Evolutionary conservation across 2,888 invertebrate genomes (phyloP), one percentile per base, ranked within the genome.

Genomic region (Dryomyza anilis): DNA sequence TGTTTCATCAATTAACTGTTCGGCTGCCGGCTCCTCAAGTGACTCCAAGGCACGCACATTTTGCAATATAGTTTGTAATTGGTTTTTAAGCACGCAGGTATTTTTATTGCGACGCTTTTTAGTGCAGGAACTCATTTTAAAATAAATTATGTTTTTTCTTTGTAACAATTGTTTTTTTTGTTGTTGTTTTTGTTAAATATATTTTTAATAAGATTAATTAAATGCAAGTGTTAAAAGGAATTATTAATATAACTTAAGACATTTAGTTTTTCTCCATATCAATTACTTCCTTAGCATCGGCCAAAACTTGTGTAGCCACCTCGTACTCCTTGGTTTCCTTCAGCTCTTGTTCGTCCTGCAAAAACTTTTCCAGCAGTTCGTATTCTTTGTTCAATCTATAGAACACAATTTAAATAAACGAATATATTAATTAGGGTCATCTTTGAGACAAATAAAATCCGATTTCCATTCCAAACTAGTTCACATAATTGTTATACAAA

Each of bases 301-400:
- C 87, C 3, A 95, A 80, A 14, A 89, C 85, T 80, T 87, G 86
- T 67, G 87, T 76, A 0, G 95, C 95, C 8, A 88, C 84, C 29
- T 82, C 78, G 75, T 91, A 95, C 66, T 91, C 91, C 75, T 89
- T 90, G 19, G 86, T 82, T 69, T 90, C 90, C 76, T 89, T 88
- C n/a, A 95, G 86, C 76, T 95, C 94, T 77, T 86, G 85, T 79
- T 95, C 95, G 2, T 87, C 87, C 65, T 90, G 88, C 65, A 95
- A 78, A 60, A 90, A 88, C 55, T 86, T 87, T 77, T 91, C 89
- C 53, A 96, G 86, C 68, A 95, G 92, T 45, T 89, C 88, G 74
- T 85, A 89, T 45, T 95, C 95, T 82, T 90, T 90, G 48, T 86
- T 85, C 68, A 91, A 81, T 76, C 88, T 88, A 80, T n/a, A 23